A percentile compares a stretch with the other conserved stretches of the same genome.
These are phyloP conservation scores for Temnothorax unifasciatus DNA, from an alignment of 2,888 invertebrate genomes.

Conservation along the genomic window DNA sequence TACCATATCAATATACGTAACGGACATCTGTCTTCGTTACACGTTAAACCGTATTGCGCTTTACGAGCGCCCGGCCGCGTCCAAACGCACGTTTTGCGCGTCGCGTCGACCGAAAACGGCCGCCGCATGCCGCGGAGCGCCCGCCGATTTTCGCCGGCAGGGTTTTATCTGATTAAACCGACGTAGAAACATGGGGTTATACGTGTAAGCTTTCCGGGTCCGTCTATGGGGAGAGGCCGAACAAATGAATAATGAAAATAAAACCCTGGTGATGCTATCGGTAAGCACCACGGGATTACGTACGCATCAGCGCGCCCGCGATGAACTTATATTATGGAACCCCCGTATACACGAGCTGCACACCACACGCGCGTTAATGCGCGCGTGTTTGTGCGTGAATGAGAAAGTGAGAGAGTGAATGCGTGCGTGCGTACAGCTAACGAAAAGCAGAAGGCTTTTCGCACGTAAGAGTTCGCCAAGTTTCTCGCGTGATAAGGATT, in stretches of 20 bases:
- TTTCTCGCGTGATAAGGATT: slow-evolving; percentile 56
- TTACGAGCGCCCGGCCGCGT: not conserved
- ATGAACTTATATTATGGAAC: slow-evolving; percentile 80
- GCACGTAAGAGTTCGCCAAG: slow-evolving; percentile 45
- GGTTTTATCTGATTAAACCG: slow-evolving; percentile 85
- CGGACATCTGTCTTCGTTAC: slow-evolving; percentile 34
- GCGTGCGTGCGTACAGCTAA: slow-evolving; percentile 26
- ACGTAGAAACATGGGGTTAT: slow-evolving; percentile 85
- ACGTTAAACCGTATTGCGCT: slow-evolving; percentile 34
- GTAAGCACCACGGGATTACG: slow-evolving; percentile 84
- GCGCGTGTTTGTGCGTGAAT: not conserved
- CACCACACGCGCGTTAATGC: slow-evolving; percentile 23
- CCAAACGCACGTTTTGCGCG: slow-evolving; percentile 38
- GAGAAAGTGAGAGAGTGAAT: not conserved
- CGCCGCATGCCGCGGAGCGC: slow-evolving; percentile 59
- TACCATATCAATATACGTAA: not conserved
- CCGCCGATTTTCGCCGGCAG: slow-evolving; percentile 76
- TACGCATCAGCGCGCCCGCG: slow-evolving; percentile 84
- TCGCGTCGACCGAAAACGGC: slow-evolving; percentile 46
- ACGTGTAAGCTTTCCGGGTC: slow-evolving; percentile 81
- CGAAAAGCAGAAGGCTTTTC: slow-evolving; percentile 40
- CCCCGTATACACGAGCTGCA: slow-evolving; percentile 44
- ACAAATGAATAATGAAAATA: slow-evolving; percentile 86
- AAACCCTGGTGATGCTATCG: slow-evolving; percentile 84
- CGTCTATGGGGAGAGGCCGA: slow-evolving; percentile 79